Percentiles rank a stretch among this genome's conserved stretches.
Conservation (phyloP, 1,140 invertebrate genomes). For the Lamellibrachia luymesi region DNA sequence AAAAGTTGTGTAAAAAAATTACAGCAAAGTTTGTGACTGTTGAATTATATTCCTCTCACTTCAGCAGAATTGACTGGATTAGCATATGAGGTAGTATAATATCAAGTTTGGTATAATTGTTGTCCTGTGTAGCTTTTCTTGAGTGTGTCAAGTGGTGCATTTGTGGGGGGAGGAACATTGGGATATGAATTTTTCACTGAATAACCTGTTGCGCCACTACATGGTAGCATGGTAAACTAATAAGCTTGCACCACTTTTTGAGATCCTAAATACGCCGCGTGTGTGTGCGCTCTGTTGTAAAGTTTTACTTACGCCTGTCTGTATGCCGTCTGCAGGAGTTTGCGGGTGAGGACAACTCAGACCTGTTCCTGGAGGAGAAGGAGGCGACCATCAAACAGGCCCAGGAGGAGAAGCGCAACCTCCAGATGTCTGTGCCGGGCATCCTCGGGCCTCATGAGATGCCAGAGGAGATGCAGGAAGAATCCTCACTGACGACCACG, state of each 20-base stretch:
- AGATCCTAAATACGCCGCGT: neutral
- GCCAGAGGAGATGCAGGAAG: conserved; percentile 96
- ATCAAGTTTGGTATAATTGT: no score
- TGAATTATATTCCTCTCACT: no score
- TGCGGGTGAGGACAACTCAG: conserved; percentile 94
- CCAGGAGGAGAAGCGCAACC: conserved; percentile 88
- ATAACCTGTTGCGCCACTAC: no score
- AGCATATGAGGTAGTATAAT: no score
- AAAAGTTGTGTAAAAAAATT: neutral
- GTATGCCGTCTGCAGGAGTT: conserved; percentile 72
- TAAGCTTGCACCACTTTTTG: no score
- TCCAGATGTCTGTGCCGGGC: conserved; percentile 92
- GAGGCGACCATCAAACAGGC: conserved; percentile 82
- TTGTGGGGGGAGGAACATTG: no score
- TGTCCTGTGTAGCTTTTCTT: no score
- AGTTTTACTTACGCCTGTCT: neutral
- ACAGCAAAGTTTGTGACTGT: neutral
- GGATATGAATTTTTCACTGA: no score
- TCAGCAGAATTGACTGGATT: no score
- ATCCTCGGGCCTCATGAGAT: conserved; percentile 94
- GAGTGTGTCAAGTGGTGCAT: no score
- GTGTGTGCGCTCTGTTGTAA: neutral
- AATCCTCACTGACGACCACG: neutral
- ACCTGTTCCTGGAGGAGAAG: conserved; percentile 94
- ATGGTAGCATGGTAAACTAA: no score